Evolutionary conservation across 2,113 vertebrate genomes (phyloP).

Genomic region (Myrmecophaga tridactyla): DNA sequence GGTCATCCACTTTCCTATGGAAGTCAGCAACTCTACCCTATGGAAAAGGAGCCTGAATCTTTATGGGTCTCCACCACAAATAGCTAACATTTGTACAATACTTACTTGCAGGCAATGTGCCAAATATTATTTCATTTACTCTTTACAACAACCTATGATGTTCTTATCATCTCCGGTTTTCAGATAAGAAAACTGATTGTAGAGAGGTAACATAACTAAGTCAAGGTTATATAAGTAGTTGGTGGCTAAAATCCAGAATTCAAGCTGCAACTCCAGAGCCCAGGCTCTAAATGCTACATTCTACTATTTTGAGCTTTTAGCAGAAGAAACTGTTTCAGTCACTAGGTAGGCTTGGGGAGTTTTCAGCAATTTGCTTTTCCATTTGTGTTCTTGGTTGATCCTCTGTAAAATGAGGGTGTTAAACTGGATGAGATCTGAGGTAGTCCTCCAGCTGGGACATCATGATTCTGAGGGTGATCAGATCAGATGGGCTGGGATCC

Average conservation of each 20-base stretch:
- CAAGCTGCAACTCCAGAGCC: background rate
- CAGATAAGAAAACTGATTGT: background rate
- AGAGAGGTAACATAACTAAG: background rate
- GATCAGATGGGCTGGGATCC: background rate
- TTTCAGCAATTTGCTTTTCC: background rate
- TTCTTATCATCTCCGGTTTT: background rate
- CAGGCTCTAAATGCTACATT: background rate
- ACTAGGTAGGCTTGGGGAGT: background rate
- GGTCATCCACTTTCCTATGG: background rate
- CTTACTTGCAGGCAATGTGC: background rate
- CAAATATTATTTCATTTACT: conserved; percentile 27
- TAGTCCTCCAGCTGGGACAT: background rate
- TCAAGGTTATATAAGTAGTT: background rate
- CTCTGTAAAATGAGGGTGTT: background rate
- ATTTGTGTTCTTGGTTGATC: background rate
- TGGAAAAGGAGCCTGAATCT: background rate
- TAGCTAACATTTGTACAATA: background rate
- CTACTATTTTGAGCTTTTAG: background rate
- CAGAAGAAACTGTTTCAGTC: background rate
- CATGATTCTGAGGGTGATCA: background rate
- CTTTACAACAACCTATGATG: background rate
- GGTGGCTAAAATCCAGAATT: background rate
- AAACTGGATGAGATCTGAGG: background rate
- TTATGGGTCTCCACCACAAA: background rate
- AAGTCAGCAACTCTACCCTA: background rate